Percentiles rank a stretch among this genome's conserved stretches.
Conservation (phyloP, 2,113 vertebrate genomes). For the Larimichthys polyactis region DNA sequence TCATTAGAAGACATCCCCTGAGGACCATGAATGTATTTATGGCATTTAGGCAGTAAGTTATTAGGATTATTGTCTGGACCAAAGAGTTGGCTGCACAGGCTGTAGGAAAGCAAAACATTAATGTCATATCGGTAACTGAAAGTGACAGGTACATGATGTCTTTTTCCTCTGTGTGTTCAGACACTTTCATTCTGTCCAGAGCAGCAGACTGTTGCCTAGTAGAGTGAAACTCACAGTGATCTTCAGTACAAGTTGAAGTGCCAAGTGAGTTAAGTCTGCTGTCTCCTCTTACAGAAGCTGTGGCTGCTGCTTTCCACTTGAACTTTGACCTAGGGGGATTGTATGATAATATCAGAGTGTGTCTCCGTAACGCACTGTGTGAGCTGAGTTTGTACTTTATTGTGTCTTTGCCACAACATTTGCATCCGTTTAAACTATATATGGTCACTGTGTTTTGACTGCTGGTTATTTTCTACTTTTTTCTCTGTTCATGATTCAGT, state of each 20-base stretch:
- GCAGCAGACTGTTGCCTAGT: not conserved
- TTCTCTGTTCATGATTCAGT: not conserved
- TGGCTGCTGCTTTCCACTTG: slow-evolving; percentile 34
- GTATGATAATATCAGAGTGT: not conserved
- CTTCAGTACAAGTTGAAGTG: slow-evolving; percentile 8
- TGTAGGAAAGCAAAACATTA: not conserved
- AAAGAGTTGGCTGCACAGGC: not conserved
- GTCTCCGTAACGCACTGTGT: not conserved
- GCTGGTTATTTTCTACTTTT: not conserved
- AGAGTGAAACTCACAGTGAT: slow-evolving; percentile 6
- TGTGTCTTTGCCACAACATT: not conserved
- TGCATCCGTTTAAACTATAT: not conserved
- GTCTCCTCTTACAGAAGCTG: slow-evolving; percentile 64
- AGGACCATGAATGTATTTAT: not conserved
- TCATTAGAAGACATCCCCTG: not conserved
- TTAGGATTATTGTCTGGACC: not conserved
- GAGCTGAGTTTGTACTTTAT: slow-evolving; percentile 1
- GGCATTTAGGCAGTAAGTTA: not conserved
- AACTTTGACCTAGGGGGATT: slow-evolving; percentile 49
- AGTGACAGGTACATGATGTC: not conserved
- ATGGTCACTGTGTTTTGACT: not conserved
- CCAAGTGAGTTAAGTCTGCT: slow-evolving; percentile 45
- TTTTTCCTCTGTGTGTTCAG: not conserved
- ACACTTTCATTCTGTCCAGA: not conserved
- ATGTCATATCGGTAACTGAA: not conserved